Base-by-base conservation (phyloP, 1,140 invertebrate species). In the Neoseiulus cucumeris region DNA sequence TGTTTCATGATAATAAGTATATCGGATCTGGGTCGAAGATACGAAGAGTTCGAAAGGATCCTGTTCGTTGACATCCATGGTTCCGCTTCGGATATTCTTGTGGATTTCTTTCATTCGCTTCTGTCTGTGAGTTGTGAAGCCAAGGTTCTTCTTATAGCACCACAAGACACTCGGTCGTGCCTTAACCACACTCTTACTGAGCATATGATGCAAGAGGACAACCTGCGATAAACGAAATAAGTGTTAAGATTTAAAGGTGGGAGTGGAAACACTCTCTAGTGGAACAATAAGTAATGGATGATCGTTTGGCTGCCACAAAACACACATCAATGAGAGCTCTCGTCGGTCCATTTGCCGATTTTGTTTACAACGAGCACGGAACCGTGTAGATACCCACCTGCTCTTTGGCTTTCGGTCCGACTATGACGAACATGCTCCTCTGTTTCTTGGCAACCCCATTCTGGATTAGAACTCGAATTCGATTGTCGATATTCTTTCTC, bases 141-240 rank as follows among this genome's bases (percentile, higher is more conserved):
- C 85, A 73, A 98, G 78, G 78, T 92, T 87, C 73, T 91, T 98
- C 76, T 98, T 98, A 75, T 98, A 98, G 75, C 95, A 98, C 96
- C 96, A 99, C 20, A 99, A 75, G 0, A 98, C 90, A 55, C 75
- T 74, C 9, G 95, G 94, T 66, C 92, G 81, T 0, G 91, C 83
- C 78, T 92, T 92, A 0, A 97, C 85, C 65, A 84, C 82, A 5
- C 92, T 87, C 78, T 98, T 98, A 0, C 90, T 85, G 29, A 98
- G 77, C 83, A 99, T 96, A 72, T 99, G 91, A 80, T 98, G 93
- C 0, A 98, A 77, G 75, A 95, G 91, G 2, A 92, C 88, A 68
- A 97, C 86, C 88, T 89, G 14, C n/a, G 22, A 66, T 4, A 7
- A 1, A 5, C 1, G 18, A 67, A 7, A 25, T 7, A 14, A 17